These are phyloP conservation scores for Phalanger gymnotis DNA, from an alignment of 2,797 vertebrate genomes.

Conservation along the genomic window DNA sequence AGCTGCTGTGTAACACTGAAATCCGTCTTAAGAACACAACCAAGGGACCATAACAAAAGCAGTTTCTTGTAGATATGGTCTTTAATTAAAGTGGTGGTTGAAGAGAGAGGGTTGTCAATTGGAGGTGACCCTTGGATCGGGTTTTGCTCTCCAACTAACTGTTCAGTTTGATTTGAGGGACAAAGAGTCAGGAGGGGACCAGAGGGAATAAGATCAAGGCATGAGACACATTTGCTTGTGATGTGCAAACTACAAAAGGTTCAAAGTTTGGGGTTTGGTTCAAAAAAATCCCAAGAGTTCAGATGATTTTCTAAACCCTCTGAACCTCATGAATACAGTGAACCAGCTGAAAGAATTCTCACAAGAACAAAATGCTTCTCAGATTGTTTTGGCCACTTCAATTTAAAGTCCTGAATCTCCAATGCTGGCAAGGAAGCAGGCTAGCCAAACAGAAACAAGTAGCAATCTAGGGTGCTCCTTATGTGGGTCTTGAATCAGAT, in stretches of 20 bases:
- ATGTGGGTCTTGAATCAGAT: not conserved
- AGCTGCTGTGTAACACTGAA: conserved; percentile 47
- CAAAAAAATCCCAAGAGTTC: conserved; percentile 80
- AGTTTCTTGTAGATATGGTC: conserved; percentile 61
- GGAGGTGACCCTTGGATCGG: conserved; percentile 71
- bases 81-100: conserved; percentile 79
- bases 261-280: conserved; percentile 79
- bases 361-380: conserved; percentile 55
- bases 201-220: conserved; percentile 78
- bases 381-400: conserved; percentile 50
- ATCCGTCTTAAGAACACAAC: conserved; percentile 75
- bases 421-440: conserved; percentile 37
- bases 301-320: conserved; percentile 76
- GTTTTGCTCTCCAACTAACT: conserved; percentile 81
- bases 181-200: conserved; percentile 80
- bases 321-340: conserved; percentile 70
- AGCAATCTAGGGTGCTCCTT: conserved; percentile 24
- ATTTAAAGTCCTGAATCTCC: conserved; percentile 48
- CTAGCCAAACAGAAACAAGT: not conserved
- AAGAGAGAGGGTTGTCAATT: conserved; percentile 71
- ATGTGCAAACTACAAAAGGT: conserved; percentile 79
- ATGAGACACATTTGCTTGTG: conserved; percentile 75
- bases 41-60: conserved; percentile 70
- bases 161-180: conserved; percentile 79
- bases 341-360: conserved; percentile 62